Evolutionary conservation across 1,140 invertebrate species (phyloP), one percentile per base, ranked within the genome.

Genomic region (Lordiphosa mommai): DNA sequence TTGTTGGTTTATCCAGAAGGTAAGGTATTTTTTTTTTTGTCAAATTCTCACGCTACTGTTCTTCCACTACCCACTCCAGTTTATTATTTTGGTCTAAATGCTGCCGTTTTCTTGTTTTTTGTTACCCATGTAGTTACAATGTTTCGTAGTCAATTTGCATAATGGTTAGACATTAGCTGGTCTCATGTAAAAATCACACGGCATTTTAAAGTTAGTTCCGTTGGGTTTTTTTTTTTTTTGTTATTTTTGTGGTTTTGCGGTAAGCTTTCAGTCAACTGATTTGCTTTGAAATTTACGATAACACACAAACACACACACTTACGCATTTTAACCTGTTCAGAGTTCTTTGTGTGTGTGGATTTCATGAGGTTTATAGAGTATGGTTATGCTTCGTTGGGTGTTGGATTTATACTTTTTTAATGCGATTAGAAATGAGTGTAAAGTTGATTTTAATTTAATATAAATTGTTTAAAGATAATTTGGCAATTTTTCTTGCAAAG

Each of bases 81-180:
- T 80, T 80, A 80, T 80, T 79, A 73, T 72, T 68, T 73, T 34
- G 55, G 23, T 20, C 61, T 68, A 77, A 77, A 69, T 77, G 48
- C 36, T 68, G 49, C 48, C 34, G 57, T 50, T 51, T 67, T 34
- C 13, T 29, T 33, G 12, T 44, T 29, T 7, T n/a, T 4, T 20
- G 16, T 40, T 8, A 9, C 9, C 46, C 72, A 77, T 67, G 64
- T 60, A 67, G 63, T 70, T 76, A 64, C 63, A 60, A 73, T 52
- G 63, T 73, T 64, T 63, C 55, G 46, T 55, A 56, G 69, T 52
- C 70, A 69, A 79, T 79, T 73, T 79, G 69, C 74, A 79, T 79
- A 79, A 79, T 80, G 47, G 56, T 36, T 59, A 33, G 47, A 38
- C 43, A 16, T 16, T 36, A 27, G 23, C 40, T 41, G 10, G 40